Evolutionary conservation across 2,888 invertebrate genomes (phyloP).

Genomic region (Lasioglossum zephyrum): DNA sequence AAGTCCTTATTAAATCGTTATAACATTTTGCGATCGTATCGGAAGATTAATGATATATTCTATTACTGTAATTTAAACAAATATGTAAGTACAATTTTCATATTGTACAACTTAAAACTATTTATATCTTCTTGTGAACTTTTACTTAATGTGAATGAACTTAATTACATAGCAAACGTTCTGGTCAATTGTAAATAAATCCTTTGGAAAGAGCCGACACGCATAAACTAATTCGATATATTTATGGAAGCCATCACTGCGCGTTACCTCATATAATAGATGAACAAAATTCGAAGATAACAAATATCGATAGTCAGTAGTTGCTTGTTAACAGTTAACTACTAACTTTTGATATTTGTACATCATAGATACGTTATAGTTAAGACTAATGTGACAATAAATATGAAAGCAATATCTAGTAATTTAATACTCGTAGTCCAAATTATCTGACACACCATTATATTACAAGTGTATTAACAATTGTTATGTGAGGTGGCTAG

Average conservation of each 20-base stretch:
- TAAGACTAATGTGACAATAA: neutral
- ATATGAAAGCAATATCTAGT: neutral
- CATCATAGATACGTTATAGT: neutral
- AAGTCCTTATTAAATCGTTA: neutral
- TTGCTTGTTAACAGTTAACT: neutral
- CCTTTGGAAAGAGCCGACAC: neutral
- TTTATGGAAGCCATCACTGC: conserved; percentile 9
- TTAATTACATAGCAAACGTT: neutral
- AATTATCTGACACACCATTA: neutral
- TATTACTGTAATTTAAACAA: neutral
- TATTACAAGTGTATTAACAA: neutral
- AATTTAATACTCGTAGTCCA: conserved; percentile 17
- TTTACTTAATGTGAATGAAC: too few species aligned
- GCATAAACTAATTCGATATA: neutral
- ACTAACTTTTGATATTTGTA: neutral
- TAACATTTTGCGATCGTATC: neutral
- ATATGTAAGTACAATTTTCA: neutral
- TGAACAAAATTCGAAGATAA: conserved; percentile 3
- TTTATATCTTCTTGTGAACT: neutral
- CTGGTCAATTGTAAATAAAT: conserved; percentile 3
- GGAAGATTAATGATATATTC: neutral
- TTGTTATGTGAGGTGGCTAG: neutral
- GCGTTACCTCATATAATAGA: conserved; percentile 4
- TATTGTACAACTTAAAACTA: neutral
- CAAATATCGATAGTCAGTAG: neutral